Evolutionary conservation across 2,888 invertebrate genomes (phyloP), one percentile per base, ranked within the genome.

Genomic region (Ptychoptera contaminata): DNA sequence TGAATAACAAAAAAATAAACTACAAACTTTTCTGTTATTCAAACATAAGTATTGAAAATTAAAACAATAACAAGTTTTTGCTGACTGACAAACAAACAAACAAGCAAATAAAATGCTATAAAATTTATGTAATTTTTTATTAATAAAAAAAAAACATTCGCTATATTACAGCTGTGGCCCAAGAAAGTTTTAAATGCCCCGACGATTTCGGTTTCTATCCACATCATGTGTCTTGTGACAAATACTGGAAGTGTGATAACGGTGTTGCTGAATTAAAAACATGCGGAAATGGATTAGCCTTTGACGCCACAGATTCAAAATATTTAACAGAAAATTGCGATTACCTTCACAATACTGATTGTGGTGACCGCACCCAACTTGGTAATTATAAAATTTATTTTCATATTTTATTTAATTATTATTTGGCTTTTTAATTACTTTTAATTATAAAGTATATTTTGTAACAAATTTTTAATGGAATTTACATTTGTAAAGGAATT

Each of bases 151-250:
- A n/a, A n/a, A 45, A 46, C 47, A 30, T 42, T 48, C 49, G 54
- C 51, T 54, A 58, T 52, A 56, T 71, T 68, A 34, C 71, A 83
- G 79, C 74, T 58, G 71, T 72, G 58, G 82, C 76, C 54, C 87
- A 87, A 67, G 85, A 85, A 53, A 74, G 71, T 59, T 92, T 91
- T 76, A 87, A 90, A 72, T 92, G 92, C 60, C 91, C 91, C 31
- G 88, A 91, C 60, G 90, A 90, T 64, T 90, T 86, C 62, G 92
- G 91, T 31, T 92, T 91, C 73, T 92, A 90, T 69, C 88, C 91
- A 46, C 91, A 92, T 67, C 80, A 81, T 61, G 62, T 72, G 48
- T 87, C 87, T 42, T 92, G 92, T 65, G 92, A 92, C 72, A 91
- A 91, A 67, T 92, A 92, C 69, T 92, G 87, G 86, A 88, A 91